A percentile compares a stretch with the other conserved stretches of the same genome.
phyloP scores from a whole-genome alignment of 2,797 vertebrate species.

The Crax fasciolata region DNA sequence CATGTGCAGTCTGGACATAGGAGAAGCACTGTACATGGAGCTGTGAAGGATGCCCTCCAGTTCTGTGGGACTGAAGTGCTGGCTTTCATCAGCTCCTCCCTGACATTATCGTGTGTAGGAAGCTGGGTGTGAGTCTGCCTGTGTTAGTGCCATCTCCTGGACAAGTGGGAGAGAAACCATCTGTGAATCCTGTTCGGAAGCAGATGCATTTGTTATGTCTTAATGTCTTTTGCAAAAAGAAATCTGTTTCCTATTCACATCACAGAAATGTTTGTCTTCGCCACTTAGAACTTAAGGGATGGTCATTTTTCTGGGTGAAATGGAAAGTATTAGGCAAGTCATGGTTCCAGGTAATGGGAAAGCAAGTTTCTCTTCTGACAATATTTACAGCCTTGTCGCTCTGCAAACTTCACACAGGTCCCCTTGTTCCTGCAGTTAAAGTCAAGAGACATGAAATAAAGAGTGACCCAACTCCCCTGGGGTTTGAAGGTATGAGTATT shows the following conservation, averaged over 20 bases:
- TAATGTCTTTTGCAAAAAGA: not conserved
- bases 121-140: not conserved
- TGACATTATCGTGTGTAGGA: not conserved
- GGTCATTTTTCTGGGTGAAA: not conserved
- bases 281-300: not conserved
- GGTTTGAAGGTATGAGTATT: constrained; percentile 91
- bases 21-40: not conserved
- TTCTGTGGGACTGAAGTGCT: not conserved
- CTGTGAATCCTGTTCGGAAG: not conserved
- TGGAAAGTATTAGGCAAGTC: not conserved
- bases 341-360: not conserved
- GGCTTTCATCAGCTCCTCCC: not conserved
- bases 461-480: constrained; percentile 93
- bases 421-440: constrained; percentile 90
- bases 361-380: constrained; percentile 45
- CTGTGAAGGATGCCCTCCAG: not conserved
- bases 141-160: constrained; percentile 3
- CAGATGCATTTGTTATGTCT: not conserved
- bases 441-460: constrained; percentile 96
- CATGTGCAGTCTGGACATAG: not conserved
- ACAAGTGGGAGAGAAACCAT: not conserved
- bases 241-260: not conserved
- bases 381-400: constrained; percentile 66
- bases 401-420: constrained; percentile 86
- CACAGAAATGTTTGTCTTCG: not conserved